These are phyloP conservation scores for Cephus runcator DNA, from an alignment of 2,888 invertebrate genomes.

Conservation along the genomic window DNA sequence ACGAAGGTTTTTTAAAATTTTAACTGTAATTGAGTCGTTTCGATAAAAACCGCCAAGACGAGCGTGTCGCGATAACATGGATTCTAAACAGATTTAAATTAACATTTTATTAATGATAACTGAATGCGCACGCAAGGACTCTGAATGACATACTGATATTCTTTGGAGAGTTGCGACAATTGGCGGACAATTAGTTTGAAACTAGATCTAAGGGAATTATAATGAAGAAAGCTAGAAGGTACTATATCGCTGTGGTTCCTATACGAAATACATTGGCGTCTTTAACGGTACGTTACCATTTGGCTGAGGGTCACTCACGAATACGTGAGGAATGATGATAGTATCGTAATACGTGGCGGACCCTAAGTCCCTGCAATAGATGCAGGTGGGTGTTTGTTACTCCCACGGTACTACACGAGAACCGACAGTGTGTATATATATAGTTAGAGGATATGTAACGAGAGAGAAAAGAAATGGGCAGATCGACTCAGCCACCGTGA, in stretches of 20 bases:
- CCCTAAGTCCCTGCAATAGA: slow-evolving; percentile 14
- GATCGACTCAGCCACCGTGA: slow-evolving; percentile 41
- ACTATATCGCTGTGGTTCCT: background rate
- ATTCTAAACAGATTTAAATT: background rate
- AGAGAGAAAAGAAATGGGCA: slow-evolving; percentile 19
- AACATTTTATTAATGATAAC: background rate
- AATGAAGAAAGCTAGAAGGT: background rate
- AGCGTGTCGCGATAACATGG: background rate
- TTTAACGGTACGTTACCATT: background rate
- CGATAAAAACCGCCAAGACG: background rate
- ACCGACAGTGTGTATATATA: slow-evolving; percentile 19
- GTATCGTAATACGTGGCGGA: slow-evolving; percentile 8
- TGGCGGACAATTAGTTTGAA: background rate
- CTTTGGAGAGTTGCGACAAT: background rate
- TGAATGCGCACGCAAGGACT: background rate
- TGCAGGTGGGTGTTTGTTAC: slow-evolving; percentile 25
- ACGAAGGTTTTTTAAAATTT: background rate
- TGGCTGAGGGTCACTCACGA: background rate
- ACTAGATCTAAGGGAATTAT: background rate
- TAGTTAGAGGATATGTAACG: slow-evolving; percentile 18
- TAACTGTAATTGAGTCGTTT: background rate
- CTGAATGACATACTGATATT: background rate
- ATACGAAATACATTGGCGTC: background rate
- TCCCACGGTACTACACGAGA: slow-evolving; percentile 28
- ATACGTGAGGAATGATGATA: background rate